Percentiles rank a stretch among this genome's conserved stretches.
Conservation (phyloP, 2,888 invertebrate species). For the Apocheima hispidaria region DNA sequence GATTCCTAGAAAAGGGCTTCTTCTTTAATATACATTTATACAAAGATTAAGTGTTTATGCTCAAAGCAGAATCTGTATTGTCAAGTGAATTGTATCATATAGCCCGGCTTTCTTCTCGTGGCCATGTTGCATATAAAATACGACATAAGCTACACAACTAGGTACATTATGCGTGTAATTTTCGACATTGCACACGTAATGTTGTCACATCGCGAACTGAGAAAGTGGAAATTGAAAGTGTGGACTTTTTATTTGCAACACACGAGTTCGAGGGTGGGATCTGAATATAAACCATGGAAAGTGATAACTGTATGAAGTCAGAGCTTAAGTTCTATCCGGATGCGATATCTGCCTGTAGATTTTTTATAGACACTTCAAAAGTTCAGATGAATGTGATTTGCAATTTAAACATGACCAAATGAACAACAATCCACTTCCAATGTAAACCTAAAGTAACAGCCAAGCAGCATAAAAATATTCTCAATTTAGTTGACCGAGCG, state of each 20-base stretch:
- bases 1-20: too few relatives aligned
- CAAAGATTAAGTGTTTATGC: too few relatives aligned
- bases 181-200: conserved; percentile 58
- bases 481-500: too few relatives aligned
- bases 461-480: too few relatives aligned
- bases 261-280: conserved; percentile 54
- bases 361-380: background rate
- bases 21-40: too few relatives aligned
- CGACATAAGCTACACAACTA: background rate
- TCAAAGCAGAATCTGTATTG: too few relatives aligned
- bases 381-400: background rate
- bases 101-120: background rate
- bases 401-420: background rate
- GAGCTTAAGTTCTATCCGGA: conserved; percentile 8
- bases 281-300: conserved; percentile 55
- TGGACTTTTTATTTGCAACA: conserved; percentile 58
- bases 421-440: background rate
- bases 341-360: background rate
- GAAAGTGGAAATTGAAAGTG: conserved; percentile 73
- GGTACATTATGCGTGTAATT: conserved; percentile 25
- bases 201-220: conserved; percentile 57
- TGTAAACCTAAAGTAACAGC: too few relatives aligned
- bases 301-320: conserved; percentile 15
- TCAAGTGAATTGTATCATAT: too few relatives aligned
- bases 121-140: background rate